These are phyloP conservation scores for Sabatieria punctata DNA, from an alignment of 2,888 invertebrate species.

Conservation along the genomic window DNA sequence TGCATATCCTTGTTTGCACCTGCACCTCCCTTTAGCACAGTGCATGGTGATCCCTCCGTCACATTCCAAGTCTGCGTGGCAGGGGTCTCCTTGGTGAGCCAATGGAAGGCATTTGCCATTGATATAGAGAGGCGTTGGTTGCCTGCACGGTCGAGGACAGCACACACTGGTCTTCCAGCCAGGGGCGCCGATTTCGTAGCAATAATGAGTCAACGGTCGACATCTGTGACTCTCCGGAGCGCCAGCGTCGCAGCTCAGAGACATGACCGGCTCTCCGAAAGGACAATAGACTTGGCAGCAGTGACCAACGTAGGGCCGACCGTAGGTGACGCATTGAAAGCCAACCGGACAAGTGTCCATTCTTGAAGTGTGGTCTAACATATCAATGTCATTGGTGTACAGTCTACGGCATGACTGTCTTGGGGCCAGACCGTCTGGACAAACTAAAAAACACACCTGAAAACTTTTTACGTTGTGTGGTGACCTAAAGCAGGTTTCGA, in stretches of 20 bases:
- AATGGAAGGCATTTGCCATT: slow-evolving; percentile 21
- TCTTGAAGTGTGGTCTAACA: slow-evolving; percentile 26
- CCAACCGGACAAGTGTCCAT: slow-evolving; percentile 23
- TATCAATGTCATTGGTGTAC: slow-evolving; percentile 28
- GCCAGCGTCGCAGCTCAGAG: slow-evolving; percentile 8
- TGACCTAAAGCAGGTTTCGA: too few relatives aligned
- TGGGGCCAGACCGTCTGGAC: slow-evolving; percentile 29
- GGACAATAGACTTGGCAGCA: slow-evolving; percentile 30
- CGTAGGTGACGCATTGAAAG: slow-evolving; percentile 26
- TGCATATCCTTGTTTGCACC: slow-evolving; percentile 23
- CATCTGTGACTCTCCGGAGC: slow-evolving; percentile 12
- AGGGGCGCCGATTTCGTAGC: slow-evolving; percentile 17
- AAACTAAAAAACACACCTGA: slow-evolving; percentile 10
- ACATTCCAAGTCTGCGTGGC: slow-evolving; percentile 29
- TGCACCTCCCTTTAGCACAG: slow-evolving; percentile 20
- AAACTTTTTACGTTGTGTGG: background rate
- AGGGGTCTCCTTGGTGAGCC: slow-evolving; percentile 28
- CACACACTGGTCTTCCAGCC: slow-evolving; percentile 28
- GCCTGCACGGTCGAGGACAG: slow-evolving; percentile 28
- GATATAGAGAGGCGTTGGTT: slow-evolving; percentile 28
- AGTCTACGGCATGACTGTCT: slow-evolving; percentile 26
- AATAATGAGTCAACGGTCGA: slow-evolving; percentile 29
- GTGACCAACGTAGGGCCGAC: slow-evolving; percentile 29
- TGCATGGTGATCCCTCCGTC: slow-evolving; percentile 29
- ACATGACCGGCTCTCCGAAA: slow-evolving; percentile 27